These are phyloP conservation scores for human (Homo sapiens) DNA, from an alignment of 2,113 vertebrate species.

Conservation along the genomic window GRCh38 chr13:52427001-52427500, in stretches of 20 bases:
- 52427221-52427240: conserved; percentile 80
- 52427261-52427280: conserved; percentile 37
- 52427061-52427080: conserved; percentile 90
- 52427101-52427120: background rate
- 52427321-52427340: background rate
- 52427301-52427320: background rate
- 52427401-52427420: no score
- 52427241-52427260: conserved; percentile 33
- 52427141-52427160: background rate
- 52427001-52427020: conserved; percentile 98
- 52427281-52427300: conserved; percentile 17
- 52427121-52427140: conserved; percentile 45
- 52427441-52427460: no score
- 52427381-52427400: no score
- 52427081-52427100: conserved; percentile 30
- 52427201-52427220: conserved; percentile 99
- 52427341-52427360: no score
- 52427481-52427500: no score
- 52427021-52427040: conserved; percentile 98
- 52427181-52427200: conserved; percentile 98
- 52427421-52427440: no score
- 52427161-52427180: background rate
- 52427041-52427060: conserved; percentile 99
- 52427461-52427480: no score
- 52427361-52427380: no score